A percentile compares a stretch with the other conserved stretches of the same genome.
These are phyloP conservation scores for Ochropacha duplaris DNA, from an alignment of 2,888 invertebrate genomes.

Conservation along the genomic window DNA sequence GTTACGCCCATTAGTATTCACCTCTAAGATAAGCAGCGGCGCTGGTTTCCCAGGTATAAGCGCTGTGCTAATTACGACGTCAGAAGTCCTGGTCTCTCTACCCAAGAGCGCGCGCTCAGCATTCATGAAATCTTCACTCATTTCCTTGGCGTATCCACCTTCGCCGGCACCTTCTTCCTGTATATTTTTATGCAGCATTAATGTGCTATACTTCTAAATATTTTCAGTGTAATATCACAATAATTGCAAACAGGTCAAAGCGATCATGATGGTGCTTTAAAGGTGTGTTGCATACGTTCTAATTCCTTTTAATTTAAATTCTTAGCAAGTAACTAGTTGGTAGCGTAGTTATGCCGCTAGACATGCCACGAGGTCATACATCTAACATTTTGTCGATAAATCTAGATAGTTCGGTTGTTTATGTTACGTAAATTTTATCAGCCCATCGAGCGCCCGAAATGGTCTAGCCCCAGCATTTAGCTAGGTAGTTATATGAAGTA, in stretches of 20 bases:
- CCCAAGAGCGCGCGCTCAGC: slow-evolving; percentile 94
- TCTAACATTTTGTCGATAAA: no score
- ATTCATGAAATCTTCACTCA: slow-evolving; percentile 92
- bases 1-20: slow-evolving; percentile 42
- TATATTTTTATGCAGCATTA: slow-evolving; percentile 2
- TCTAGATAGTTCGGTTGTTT: no score
- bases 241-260: neutral
- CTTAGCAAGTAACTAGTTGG: no score
- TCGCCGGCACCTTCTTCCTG: slow-evolving; percentile 87
- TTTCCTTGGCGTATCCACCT: slow-evolving; percentile 90
- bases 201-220: slow-evolving; percentile 5
- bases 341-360: no score
- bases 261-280: neutral
- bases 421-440: no score
- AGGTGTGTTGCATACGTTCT: neutral
- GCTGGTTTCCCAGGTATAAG: slow-evolving; percentile 94
- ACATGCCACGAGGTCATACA: no score
- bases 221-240: neutral
- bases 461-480: no score
- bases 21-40: slow-evolving; percentile 90
- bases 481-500: no score
- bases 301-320: no score
- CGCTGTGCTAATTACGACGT: slow-evolving; percentile 94
- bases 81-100: slow-evolving; percentile 92
- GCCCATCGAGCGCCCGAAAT: no score